Base-by-base conservation (phyloP, 2,797 vertebrate species). In the Miichthys miiuy region DNA sequence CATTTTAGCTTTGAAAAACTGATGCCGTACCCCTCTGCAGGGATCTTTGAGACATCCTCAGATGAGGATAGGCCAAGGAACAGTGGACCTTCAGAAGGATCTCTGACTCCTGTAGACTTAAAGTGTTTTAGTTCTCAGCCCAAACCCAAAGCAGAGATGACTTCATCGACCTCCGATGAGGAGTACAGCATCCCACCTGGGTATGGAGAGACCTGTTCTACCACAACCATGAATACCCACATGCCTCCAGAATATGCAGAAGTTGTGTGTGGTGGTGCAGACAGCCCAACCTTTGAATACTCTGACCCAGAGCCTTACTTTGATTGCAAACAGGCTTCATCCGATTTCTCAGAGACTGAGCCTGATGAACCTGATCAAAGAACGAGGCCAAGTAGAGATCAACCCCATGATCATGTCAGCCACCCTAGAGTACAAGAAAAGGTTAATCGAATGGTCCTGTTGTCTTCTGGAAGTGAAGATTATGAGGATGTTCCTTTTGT, bases 401-500 rank as follows among this genome's bases (percentile, higher is more conserved):
- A n/a, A 7, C 9, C 21, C 41, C 47, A 54, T 8, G 68, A 83
- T 77, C 13, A 51, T 47, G 7, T 64, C 12, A 23, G 58, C 44
- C 20, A 41, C 51, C n/a, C 27, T 34, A 65, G 20, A 52, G 52
- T 41, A 47, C 74, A 54, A 46, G 68, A 81, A 80, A 83, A 51
- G n/a, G 12, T 44, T 6, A 79, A 77, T 64, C 64, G 2, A 20
- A 67, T 56, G 68, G 72, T 83, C 41, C 48, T 88, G 11, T 60
- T 85, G 34, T 93, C 94, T 65, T 94, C 92, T 57, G 93, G 74
- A 75, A 94, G 93, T 82, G 93, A 95, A 65, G 91, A 95, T 55
- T 94, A 54, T 55, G 93, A 90, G 17, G 95, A 95, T 72, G 95
- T 94, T 17, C 87, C 94, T 65, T 92, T 96, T 27, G 55, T 95